Conservation (phyloP, 2,113 vertebrate species). For the Artemisiospiza belli region DNA sequence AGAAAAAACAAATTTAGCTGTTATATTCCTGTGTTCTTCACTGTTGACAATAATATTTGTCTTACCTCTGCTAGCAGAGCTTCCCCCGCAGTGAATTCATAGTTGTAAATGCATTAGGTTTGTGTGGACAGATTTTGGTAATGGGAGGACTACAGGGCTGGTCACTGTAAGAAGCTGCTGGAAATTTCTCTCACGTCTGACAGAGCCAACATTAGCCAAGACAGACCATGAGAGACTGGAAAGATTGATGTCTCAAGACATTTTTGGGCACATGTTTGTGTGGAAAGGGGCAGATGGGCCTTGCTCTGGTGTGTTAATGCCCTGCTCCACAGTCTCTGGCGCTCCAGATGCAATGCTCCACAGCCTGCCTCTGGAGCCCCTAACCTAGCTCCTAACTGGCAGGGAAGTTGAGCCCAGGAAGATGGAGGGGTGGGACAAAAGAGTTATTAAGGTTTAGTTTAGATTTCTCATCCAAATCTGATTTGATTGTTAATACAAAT, state of each 20-base stretch:
- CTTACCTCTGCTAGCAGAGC: background rate
- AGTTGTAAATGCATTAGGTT: background rate
- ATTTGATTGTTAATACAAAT: background rate
- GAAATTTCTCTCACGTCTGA: background rate
- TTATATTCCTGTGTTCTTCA: background rate
- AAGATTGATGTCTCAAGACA: background rate
- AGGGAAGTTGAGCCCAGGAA: background rate
- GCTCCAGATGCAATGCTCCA: background rate
- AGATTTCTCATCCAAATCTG: background rate
- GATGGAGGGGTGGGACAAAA: accelerated
- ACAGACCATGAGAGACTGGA: no score
- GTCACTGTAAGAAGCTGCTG: background rate
- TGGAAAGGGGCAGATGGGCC: background rate
- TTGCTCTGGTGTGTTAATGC: background rate
- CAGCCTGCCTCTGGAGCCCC: background rate
- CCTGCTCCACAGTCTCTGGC: background rate
- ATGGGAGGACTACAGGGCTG: background rate
- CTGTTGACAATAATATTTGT: background rate
- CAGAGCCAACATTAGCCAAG: background rate
- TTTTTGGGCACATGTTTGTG: background rate
- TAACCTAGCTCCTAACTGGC: no score
- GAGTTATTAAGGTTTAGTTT: background rate
- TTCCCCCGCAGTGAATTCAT: background rate
- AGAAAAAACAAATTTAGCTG: background rate
- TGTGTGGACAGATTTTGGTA: background rate